Conservation (phyloP, 1,140 invertebrate species). For the Hypsibius dujardini region DNA sequence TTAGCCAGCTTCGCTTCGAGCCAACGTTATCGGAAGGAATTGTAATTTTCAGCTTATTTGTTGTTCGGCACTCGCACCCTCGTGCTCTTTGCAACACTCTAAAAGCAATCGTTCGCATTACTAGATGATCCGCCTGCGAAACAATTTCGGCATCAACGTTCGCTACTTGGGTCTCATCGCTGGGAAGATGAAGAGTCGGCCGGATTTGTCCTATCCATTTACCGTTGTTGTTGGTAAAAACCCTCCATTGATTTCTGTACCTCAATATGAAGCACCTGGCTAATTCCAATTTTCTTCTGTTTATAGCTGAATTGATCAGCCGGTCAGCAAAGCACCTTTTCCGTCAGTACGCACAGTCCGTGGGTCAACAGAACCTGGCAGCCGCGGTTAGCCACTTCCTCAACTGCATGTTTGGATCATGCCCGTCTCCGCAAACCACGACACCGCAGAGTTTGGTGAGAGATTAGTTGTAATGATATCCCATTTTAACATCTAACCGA, state of each 20-base stretch:
- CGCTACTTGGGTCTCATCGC: conserved; percentile 80
- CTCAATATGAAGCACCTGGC: neutral
- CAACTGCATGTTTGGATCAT: conserved; percentile 59
- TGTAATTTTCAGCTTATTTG: no score
- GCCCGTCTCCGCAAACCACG: conserved; percentile 28
- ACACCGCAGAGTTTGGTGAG: conserved; percentile 19
- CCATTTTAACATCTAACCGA: neutral
- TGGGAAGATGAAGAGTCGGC: conserved; percentile 40
- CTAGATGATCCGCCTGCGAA: conserved; percentile 22
- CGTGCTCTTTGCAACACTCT: no score
- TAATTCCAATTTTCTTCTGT: conserved; percentile 29
- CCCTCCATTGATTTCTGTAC: neutral
- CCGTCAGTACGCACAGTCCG: conserved; percentile 69
- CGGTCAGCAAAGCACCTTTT: conserved; percentile 82
- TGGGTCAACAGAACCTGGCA: conserved; percentile 70
- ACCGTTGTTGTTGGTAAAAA: conserved; percentile 9
- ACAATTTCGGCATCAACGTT: conserved; percentile 65
- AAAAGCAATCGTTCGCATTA: no score
- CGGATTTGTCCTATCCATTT: conserved; percentile 19
- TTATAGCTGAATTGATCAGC: conserved; percentile 63
- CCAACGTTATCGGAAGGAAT: conserved; percentile 7
- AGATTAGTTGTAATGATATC: neutral
- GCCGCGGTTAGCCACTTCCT: conserved; percentile 79
- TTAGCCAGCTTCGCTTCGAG: neutral
- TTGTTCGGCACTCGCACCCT: no score